phyloP scores from a whole-genome alignment of 2,113 vertebrate species.

The Hyperopisus bebe region DNA sequence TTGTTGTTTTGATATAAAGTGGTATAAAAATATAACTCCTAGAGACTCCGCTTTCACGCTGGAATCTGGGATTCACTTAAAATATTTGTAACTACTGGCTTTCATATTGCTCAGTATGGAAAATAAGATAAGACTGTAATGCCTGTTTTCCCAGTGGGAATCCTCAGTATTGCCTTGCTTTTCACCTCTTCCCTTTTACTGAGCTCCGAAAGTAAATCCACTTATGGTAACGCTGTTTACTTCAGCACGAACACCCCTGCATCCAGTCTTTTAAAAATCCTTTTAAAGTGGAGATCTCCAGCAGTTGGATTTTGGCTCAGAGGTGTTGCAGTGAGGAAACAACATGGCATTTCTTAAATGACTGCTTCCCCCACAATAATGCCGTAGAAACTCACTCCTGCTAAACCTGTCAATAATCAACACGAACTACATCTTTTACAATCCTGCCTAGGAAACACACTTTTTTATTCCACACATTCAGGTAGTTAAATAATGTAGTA shows the following conservation, averaged over 20 bases:
- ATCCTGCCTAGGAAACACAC: neutral
- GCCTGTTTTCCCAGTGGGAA: neutral
- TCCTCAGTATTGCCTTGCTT: neutral
- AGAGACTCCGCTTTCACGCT: neutral
- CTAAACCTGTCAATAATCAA: conserved; percentile 16
- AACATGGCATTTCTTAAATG: neutral
- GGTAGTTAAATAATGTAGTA: neutral
- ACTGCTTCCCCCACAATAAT: neutral
- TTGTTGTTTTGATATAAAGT: neutral
- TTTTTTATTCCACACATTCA: neutral
- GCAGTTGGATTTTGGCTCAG: neutral
- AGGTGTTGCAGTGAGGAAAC: neutral
- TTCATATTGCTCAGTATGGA: neutral
- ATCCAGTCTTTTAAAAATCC: neutral
- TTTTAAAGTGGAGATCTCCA: neutral
- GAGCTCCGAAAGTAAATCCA: neutral
- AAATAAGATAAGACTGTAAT: conserved; percentile 5
- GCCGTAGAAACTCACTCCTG: neutral
- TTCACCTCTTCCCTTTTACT: neutral
- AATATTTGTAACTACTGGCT: neutral
- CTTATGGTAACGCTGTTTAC: neutral
- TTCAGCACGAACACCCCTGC: neutral
- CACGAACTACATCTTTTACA: neutral
- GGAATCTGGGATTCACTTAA: neutral
- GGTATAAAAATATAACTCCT: neutral